Base-by-base conservation (phyloP, 2,797 vertebrate genomes). In the Acipenser ruthenus region DNA sequence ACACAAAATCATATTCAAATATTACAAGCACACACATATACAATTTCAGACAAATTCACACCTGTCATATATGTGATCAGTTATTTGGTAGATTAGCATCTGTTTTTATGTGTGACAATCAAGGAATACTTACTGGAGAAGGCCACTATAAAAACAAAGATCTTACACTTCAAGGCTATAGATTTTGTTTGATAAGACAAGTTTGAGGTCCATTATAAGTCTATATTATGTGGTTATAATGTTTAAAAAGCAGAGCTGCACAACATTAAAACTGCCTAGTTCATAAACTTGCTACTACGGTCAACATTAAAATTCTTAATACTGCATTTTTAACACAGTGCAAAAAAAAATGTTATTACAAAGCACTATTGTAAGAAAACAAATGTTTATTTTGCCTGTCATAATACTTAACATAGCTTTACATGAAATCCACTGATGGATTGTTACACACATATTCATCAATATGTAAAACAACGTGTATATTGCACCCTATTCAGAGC, bases 1-100 rank as follows among this genome's bases (percentile, higher is more conserved):
- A 92, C 89, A 93, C 85, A 88, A 85, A 81, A 88, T 86, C 82
- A 88, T 81, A 89, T 79, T 73, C 80, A 87, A 90, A 92, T 91
- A 93, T 89, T 88, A 82, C 88, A 68, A 85, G 73, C 89, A 90
- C 87, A 90, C 86, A 89, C 91, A 90, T 90, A 90, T 89, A 88
- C 84, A 87, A 72, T 81, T 91, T 87, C 80, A 88, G 86, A 91
- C 82, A 88, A 89, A 89, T 89, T 91, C 89, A 91, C 88, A 89
- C 87, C 84, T 75, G 11, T 61, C 65, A 64, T 74, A 71, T 72
- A 66, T 66, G 59, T 52, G 70, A 65, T 62, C 67, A 62, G 62
- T 53, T 65, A 79, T 80, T 81, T 81, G 79, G 79, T 81, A 75
- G 72, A 73, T 73, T 65, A 66, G 68, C 69, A 69, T 67, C n/a